phyloP scores from a whole-genome alignment of 2,888 invertebrate species.

The Drosophila anomalipes region DNA sequence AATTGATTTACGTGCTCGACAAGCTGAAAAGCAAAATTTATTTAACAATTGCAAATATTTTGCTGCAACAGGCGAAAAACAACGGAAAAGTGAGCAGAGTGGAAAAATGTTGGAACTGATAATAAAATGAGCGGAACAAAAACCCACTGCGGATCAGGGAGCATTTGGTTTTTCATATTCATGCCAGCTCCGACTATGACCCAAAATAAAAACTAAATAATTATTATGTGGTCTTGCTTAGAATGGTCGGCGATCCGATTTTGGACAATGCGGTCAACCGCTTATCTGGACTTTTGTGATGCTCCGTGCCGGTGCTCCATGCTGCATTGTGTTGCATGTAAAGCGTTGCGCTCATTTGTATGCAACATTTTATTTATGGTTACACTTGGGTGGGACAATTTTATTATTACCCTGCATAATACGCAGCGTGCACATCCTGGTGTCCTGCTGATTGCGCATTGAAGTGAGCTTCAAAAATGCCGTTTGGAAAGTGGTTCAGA shows the following conservation, averaged over 20 bases:
- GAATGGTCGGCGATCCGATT: constrained; percentile 9
- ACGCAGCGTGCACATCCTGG: constrained; percentile 25
- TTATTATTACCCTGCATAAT: constrained; percentile 53
- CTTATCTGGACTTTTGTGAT: constrained; percentile 41
- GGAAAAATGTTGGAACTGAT: constrained; percentile 19
- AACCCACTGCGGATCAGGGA: constrained; percentile 9
- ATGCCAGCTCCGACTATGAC: constrained; percentile 28
- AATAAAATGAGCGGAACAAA: constrained; percentile 17
- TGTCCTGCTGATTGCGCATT: constrained; percentile 63
- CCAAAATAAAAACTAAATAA: constrained; percentile 33
- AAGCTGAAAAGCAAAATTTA: constrained; percentile 37
- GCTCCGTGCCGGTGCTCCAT: constrained; percentile 2
- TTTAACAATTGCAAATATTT: constrained; percentile 36
- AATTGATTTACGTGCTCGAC: constrained; percentile 28
- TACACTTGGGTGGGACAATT: constrained; percentile 37
- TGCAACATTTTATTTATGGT: constrained; percentile 62
- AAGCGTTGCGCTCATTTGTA: constrained; percentile 22
- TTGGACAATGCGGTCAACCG: constrained; percentile 55
- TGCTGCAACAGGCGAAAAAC: neutral
- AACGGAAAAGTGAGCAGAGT: neutral
- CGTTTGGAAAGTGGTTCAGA: neutral
- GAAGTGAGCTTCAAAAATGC: constrained; percentile 40
- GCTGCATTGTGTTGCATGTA: neutral
- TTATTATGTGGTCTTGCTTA: constrained; percentile 29
- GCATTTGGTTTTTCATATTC: constrained; percentile 14